A percentile compares a stretch with the other conserved stretches of the same genome.
These are phyloP conservation scores for Junonia oenone DNA, from an alignment of 2,888 invertebrate genomes.

Conservation along the genomic window DNA sequence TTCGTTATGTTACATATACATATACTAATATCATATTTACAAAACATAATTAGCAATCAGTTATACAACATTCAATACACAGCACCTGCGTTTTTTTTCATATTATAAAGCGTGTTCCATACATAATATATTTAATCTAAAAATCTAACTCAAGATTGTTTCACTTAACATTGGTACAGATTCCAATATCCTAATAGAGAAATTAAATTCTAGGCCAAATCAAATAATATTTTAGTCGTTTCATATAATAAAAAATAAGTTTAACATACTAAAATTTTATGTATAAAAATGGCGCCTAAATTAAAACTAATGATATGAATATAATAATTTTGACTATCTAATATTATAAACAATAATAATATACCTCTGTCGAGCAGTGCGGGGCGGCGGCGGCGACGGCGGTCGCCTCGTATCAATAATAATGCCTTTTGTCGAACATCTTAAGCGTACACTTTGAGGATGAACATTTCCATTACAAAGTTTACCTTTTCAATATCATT, in stretches of 20 bases:
- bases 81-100: conserved; percentile 56
- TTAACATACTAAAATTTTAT: conserved; percentile 46
- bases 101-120: conserved; percentile 58
- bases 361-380: conserved; percentile 40
- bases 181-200: conserved; percentile 43
- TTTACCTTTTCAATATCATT: conserved; percentile 48
- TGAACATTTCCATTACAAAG: conserved; percentile 47
- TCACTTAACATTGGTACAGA: conserved; percentile 34
- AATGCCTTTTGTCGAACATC: conserved; percentile 46
- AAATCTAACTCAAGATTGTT: conserved; percentile 38
- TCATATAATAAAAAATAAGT: conserved; percentile 40
- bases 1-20: conserved; percentile 59
- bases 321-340: conserved; percentile 76
- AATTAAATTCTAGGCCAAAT: conserved; percentile 62
- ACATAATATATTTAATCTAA: conserved; percentile 50
- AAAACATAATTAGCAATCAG: conserved; percentile 65
- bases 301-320: conserved; percentile 79
- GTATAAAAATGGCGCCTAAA: conserved; percentile 66
- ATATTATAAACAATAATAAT: conserved; percentile 54
- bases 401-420: conserved; percentile 26
- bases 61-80: conserved; percentile 47
- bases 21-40: conserved; percentile 66
- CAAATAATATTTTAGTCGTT: conserved; percentile 49
- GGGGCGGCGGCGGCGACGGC: conserved; percentile 30
- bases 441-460: conserved; percentile 53